Evolutionary conservation across 2,113 vertebrate species (phyloP).

Genomic region (Corythornis vintsioides): DNA sequence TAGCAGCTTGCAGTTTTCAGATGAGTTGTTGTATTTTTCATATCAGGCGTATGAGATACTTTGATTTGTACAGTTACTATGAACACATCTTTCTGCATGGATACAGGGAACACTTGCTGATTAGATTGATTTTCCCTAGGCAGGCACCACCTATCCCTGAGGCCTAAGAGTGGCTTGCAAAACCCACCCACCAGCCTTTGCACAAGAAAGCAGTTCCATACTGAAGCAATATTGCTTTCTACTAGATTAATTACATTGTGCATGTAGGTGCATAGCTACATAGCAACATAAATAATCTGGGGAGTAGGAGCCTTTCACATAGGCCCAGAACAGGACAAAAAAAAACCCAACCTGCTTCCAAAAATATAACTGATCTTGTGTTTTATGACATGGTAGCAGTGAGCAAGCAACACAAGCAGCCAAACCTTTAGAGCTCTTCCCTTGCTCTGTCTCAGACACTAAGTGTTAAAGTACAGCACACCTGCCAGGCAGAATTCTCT

Average conservation of each 20-base stretch:
- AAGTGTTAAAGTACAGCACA: background rate
- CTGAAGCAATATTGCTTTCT: background rate
- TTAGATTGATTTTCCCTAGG: background rate
- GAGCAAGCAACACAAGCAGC: background rate
- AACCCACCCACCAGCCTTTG: background rate
- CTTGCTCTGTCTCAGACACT: accelerated
- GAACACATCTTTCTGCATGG: conserved; percentile 50
- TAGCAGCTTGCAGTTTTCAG: conserved; percentile 40
- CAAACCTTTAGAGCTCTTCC: background rate
- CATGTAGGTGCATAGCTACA: background rate
- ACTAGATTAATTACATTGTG: background rate
- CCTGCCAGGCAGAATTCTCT: background rate
- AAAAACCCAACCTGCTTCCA: accelerated
- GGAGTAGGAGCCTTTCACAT: background rate
- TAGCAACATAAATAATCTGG: background rate
- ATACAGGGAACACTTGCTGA: background rate
- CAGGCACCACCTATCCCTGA: background rate
- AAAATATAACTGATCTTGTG: background rate
- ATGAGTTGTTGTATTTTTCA: background rate
- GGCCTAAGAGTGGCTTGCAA: background rate
- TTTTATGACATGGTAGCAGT: background rate
- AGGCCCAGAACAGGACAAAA: background rate
- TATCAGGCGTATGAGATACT: background rate
- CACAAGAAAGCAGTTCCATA: background rate
- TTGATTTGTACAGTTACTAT: conserved; percentile 11